These are phyloP conservation scores for Polypterus senegalus DNA, from an alignment of 2,113 vertebrate genomes.

Conservation along the genomic window DNA sequence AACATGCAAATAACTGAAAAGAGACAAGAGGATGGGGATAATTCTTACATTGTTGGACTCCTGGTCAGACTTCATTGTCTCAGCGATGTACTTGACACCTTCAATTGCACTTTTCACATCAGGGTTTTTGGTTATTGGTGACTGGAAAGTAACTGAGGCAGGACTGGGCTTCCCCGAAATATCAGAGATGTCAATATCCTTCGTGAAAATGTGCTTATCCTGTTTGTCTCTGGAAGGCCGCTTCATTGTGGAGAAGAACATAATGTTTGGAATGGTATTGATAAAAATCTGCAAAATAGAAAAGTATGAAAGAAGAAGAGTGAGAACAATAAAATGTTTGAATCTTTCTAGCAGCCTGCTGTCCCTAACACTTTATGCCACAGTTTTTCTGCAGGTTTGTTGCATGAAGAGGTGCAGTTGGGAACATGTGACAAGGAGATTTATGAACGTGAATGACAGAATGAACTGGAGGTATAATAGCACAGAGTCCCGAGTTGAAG, in stretches of 20 bases:
- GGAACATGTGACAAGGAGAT: too few relatives aligned
- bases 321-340: too few relatives aligned
- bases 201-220: conserved; percentile 63
- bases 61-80: conserved; percentile 91
- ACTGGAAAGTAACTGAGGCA: conserved; percentile 69
- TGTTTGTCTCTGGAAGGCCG: conserved; percentile 76
- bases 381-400: too few relatives aligned
- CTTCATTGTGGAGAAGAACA: conserved; percentile 99
- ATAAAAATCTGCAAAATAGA: conserved; percentile 76
- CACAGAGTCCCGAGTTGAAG: too few relatives aligned
- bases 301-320: too few relatives aligned
- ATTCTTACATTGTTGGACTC: conserved; percentile 82
- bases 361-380: too few relatives aligned
- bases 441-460: too few relatives aligned
- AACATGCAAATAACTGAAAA: too few relatives aligned
- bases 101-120: conserved; percentile 92
- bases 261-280: conserved; percentile 88
- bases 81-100: conserved; percentile 92
- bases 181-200: conserved; percentile 91
- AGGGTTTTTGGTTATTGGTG: conserved; percentile 76
- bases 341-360: too few relatives aligned
- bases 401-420: too few relatives aligned
- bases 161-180: conserved; percentile 83
- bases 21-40: background rate
- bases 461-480: too few relatives aligned